A percentile compares a stretch with the other conserved stretches of the same genome.
Conservation (phyloP, 2,888 invertebrate species). For the Rhingia rostrata region DNA sequence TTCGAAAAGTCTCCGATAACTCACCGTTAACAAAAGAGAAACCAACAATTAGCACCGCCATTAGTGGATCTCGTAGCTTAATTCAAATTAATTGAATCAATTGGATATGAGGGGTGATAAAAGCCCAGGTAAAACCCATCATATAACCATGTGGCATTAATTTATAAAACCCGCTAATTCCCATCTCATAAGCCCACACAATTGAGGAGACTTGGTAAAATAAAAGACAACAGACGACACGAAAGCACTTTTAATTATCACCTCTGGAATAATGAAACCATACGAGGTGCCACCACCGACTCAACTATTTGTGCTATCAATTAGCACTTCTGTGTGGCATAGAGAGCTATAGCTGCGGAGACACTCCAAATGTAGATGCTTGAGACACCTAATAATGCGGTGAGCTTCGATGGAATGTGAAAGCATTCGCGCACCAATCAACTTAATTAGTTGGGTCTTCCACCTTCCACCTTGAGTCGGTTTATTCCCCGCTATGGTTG, state of each 20-base stretch:
- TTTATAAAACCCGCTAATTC: constrained; percentile 68
- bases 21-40: constrained; percentile 59
- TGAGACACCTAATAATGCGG: constrained; percentile 45
- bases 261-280: constrained; percentile 55
- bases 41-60: constrained; percentile 52
- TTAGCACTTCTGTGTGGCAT: constrained; percentile 66
- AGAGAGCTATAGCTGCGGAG: constrained; percentile 11
- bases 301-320: constrained; percentile 64
- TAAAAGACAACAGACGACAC: constrained; percentile 31
- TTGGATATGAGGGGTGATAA: constrained; percentile 26
- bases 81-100: constrained; percentile 70
- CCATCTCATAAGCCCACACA: constrained; percentile 43
- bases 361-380: constrained; percentile 7
- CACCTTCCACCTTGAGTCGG: constrained; percentile 16
- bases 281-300: constrained; percentile 37
- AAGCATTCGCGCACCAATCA: constrained; percentile 65
- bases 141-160: constrained; percentile 68
- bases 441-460: constrained; percentile 65
- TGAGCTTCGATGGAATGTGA: constrained; percentile 72
- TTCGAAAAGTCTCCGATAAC: not conserved
- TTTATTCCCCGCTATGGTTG: constrained; percentile 6
- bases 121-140: constrained; percentile 31
- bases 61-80: constrained; percentile 45
- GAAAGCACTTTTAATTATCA: constrained; percentile 73
- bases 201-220: constrained; percentile 40